Evolutionary conservation across 2,113 vertebrate species (phyloP).

Genomic region (Platysternon megacephalum): DNA sequence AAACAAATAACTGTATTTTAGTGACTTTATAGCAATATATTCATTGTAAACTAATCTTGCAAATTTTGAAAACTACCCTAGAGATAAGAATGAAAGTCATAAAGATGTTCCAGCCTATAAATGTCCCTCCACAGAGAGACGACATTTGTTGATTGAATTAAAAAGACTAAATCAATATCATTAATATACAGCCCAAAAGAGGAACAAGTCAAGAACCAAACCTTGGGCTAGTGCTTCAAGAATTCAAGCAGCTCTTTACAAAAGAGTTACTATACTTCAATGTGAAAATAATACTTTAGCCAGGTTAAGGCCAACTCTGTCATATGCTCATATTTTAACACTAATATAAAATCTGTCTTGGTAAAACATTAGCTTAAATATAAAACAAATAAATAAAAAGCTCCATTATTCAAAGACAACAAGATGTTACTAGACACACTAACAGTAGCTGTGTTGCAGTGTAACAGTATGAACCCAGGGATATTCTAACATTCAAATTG

Average conservation of each 20-base stretch:
- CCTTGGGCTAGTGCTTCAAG: slow-evolving; percentile 15
- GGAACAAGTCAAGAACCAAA: background rate
- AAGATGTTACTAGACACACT: background rate
- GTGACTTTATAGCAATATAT: slow-evolving; percentile 1
- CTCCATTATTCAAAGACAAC: background rate
- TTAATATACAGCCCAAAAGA: slow-evolving; percentile 5
- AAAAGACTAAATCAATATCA: slow-evolving; percentile 20
- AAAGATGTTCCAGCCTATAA: slow-evolving; percentile 16
- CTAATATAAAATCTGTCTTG: fast-evolving
- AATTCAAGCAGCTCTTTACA: slow-evolving; percentile 27
- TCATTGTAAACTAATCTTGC: background rate
- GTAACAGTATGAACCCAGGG: background rate
- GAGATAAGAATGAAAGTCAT: background rate
- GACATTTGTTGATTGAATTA: background rate
- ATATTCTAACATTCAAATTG: background rate
- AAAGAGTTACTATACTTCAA: slow-evolving; percentile 12
- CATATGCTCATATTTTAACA: background rate
- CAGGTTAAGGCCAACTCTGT: background rate
- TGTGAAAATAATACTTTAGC: slow-evolving; percentile 19
- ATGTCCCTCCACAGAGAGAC: background rate
- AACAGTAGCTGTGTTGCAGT: background rate
- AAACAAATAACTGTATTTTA: background rate
- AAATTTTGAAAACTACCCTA: slow-evolving; percentile 6
- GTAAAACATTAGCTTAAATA: background rate
- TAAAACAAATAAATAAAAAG: background rate